Percentiles rank a stretch among this genome's conserved stretches.
These are phyloP conservation scores for Amniataba percoides DNA, from an alignment of 2,797 vertebrate species.

Conservation along the genomic window DNA sequence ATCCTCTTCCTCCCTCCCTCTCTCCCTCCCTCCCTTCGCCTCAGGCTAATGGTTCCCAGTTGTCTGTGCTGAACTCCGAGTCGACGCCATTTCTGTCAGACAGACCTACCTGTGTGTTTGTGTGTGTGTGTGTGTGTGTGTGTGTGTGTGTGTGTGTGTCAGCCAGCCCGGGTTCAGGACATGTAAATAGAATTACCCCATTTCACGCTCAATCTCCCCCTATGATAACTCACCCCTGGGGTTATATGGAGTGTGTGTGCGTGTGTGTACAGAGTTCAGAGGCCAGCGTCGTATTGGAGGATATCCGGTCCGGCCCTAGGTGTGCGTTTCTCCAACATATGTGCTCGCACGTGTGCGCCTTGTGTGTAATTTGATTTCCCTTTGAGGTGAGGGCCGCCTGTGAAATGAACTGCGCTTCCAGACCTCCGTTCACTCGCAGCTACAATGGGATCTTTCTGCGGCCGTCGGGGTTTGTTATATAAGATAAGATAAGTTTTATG, in stretches of 20 bases:
- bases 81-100: slow-evolving; percentile 75
- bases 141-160: slow-evolving; percentile 53
- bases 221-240: slow-evolving; percentile 65
- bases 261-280: slow-evolving; percentile 46
- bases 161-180: slow-evolving; percentile 45
- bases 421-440: slow-evolving; percentile 17
- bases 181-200: slow-evolving; percentile 67
- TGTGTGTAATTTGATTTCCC: slow-evolving; percentile 67
- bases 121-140: slow-evolving; percentile 53
- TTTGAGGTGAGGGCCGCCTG: slow-evolving; percentile 54
- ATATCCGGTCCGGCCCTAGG: slow-evolving; percentile 66
- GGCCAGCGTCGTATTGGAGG: slow-evolving; percentile 58
- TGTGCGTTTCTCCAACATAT: slow-evolving; percentile 65
- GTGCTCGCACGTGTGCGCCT: slow-evolving; percentile 50
- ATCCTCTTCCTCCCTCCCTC: slow-evolving; percentile 63
- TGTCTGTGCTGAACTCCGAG: slow-evolving; percentile 79
- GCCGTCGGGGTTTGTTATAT: slow-evolving; percentile 21
- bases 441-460: slow-evolving; percentile 27
- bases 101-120: slow-evolving; percentile 62
- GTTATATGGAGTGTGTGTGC: slow-evolving; percentile 27
- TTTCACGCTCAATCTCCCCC: slow-evolving; percentile 75
- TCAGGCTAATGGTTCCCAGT: slow-evolving; percentile 91
- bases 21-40: slow-evolving; percentile 53
- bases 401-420: slow-evolving; percentile 33
- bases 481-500: slow-evolving; percentile 33